Evolutionary conservation across 2,113 vertebrate species (phyloP).

Genomic region (Semnopithecus entellus): DNA sequence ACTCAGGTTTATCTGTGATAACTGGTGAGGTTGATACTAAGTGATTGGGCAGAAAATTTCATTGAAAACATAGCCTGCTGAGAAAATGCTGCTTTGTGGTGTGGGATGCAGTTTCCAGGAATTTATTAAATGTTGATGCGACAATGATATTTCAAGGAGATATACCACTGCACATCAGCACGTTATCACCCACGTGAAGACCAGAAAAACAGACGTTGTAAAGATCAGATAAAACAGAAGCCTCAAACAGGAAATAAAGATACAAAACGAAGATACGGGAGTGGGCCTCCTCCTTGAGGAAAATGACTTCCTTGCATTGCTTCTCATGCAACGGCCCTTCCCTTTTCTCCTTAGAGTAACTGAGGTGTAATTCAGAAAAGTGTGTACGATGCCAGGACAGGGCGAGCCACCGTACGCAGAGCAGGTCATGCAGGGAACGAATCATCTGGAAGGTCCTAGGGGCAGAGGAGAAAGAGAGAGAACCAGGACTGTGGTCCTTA

Average conservation of each 20-base stretch:
- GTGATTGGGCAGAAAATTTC: rapidly evolving
- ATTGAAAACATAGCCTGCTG: no score
- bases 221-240: background rate
- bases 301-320: rapidly evolving
- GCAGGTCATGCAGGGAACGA: no score
- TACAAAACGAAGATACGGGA: background rate
- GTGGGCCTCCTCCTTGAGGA: no score
- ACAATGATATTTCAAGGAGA: background rate
- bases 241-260: background rate
- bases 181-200: rapidly evolving
- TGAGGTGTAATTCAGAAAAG: rapidly evolving
- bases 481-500: background rate
- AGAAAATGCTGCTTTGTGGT: background rate
- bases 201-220: no score
- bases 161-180: no score
- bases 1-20: rapidly evolving
- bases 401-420: rapidly evolving
- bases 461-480: background rate
- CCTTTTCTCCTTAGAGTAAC: no score
- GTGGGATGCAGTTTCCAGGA: background rate
- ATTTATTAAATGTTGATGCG: rapidly evolving
- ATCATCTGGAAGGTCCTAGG: no score
- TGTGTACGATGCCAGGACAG: rapidly evolving
- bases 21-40: rapidly evolving
- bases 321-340: rapidly evolving